Evolutionary conservation across 2,113 vertebrate genomes (phyloP).

Genomic region (Cyphomyrus discorhynchus): DNA sequence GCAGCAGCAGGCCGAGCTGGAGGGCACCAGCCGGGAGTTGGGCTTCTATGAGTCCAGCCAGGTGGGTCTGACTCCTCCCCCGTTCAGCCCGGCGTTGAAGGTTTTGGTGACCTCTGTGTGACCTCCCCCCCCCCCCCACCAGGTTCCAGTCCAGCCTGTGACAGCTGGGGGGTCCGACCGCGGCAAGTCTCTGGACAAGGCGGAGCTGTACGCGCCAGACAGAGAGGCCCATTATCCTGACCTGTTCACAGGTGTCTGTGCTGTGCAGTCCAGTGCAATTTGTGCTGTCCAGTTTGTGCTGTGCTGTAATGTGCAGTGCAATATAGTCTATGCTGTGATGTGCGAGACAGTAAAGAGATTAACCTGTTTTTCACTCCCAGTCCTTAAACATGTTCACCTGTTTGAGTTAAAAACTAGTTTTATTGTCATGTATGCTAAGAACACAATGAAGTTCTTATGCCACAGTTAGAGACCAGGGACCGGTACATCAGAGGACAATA

Average conservation of each 20-base stretch:
- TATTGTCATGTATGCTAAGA: background rate
- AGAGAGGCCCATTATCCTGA: constrained; percentile 60
- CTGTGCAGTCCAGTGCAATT: background rate
- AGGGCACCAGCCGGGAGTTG: constrained; percentile 72
- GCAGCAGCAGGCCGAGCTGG: constrained; percentile 72
- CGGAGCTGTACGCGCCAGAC: constrained; percentile 62
- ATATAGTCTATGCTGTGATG: too few species aligned
- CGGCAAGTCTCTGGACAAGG: constrained; percentile 72
- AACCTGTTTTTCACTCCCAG: background rate
- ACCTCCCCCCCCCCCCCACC: background rate
- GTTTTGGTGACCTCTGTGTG: fast-evolving
- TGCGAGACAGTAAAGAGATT: background rate
- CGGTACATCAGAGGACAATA: background rate
- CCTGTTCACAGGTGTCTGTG: constrained; percentile 53
- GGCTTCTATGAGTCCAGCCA: constrained; percentile 62
- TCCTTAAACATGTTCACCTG: background rate
- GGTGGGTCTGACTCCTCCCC: constrained; percentile 32
- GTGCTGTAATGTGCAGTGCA: background rate
- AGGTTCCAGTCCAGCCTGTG: constrained; percentile 74
- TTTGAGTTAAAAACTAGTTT: background rate
- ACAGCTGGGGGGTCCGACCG: constrained; percentile 64
- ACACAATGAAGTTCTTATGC: background rate
- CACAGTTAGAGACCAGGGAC: background rate
- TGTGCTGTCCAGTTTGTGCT: background rate
- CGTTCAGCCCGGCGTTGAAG: background rate